phyloP scores from a whole-genome alignment of 2,113 vertebrate species.

The Hippocampus abdominalis region DNA sequence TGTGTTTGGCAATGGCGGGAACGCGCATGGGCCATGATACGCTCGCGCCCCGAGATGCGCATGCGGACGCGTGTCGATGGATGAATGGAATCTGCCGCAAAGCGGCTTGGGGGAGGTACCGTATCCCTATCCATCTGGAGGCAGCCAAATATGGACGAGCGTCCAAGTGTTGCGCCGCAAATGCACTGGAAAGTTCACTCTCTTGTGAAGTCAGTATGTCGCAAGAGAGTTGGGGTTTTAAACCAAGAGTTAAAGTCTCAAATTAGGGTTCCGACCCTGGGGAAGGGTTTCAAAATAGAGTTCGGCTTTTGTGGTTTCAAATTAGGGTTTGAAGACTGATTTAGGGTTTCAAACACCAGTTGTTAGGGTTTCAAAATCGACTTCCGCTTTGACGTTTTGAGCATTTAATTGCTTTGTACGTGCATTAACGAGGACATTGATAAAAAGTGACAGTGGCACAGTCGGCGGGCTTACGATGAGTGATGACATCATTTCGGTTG shows the following conservation, averaged over 20 bases:
- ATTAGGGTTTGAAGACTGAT: too few species aligned
- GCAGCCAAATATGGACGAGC: neutral
- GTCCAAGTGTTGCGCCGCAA: neutral
- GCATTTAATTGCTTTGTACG: neutral
- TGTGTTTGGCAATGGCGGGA: constrained; percentile 65
- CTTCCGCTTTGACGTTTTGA: neutral
- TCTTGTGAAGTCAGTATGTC: neutral
- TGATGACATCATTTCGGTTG: constrained; percentile 90
- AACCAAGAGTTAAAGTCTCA: neutral
- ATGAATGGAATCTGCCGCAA: constrained; percentile 62
- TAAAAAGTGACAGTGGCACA: constrained; percentile 27
- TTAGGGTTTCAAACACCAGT: too few species aligned
- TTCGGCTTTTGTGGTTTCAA: too few species aligned
- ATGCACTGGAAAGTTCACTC: neutral
- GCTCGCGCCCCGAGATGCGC: constrained; percentile 72
- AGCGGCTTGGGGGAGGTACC: neutral
- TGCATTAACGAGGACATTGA: constrained; percentile 8
- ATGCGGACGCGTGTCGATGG: constrained; percentile 68
- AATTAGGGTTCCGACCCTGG: neutral
- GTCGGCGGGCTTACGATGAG: constrained; percentile 84
- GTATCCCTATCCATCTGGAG: neutral
- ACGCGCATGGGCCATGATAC: constrained; percentile 71
- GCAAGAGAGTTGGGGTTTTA: too few species aligned
- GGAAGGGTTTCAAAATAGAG: too few species aligned
- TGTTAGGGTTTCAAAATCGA: too few species aligned